Evolutionary conservation across 2,888 invertebrate genomes (phyloP).

Genomic region (Amorpha juglandis): DNA sequence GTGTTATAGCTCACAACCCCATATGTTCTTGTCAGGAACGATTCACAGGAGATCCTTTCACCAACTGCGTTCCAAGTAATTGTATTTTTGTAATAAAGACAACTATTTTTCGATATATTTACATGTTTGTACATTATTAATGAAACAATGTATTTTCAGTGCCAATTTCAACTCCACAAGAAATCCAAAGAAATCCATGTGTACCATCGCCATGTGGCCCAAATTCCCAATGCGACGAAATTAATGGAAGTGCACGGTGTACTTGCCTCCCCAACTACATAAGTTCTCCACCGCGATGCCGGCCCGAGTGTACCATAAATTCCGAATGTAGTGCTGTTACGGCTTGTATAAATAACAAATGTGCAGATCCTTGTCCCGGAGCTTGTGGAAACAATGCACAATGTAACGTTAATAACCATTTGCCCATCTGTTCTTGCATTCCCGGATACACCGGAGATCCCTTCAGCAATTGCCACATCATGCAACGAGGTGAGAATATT

Average conservation of each 20-base stretch:
- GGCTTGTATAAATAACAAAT: constrained; percentile 89
- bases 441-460: constrained; percentile 90
- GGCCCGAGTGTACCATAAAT: constrained; percentile 89
- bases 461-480: constrained; percentile 80
- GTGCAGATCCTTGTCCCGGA: constrained; percentile 90
- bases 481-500: constrained; percentile 55
- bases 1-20: constrained; percentile 92
- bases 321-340: constrained; percentile 88
- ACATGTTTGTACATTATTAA: neutral
- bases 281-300: constrained; percentile 90
- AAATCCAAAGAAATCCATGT: constrained; percentile 84
- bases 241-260: constrained; percentile 87
- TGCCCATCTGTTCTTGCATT: constrained; percentile 88
- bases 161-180: constrained; percentile 55
- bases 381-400: constrained; percentile 90
- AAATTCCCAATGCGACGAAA: constrained; percentile 89
- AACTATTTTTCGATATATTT: neutral
- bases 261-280: constrained; percentile 88
- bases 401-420: constrained; percentile 89
- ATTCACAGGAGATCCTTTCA: constrained; percentile 91
- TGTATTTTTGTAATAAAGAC: constrained; percentile 29
- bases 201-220: constrained; percentile 91
- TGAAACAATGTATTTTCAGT: constrained; percentile 44
- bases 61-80: constrained; percentile 81
- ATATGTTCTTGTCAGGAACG: constrained; percentile 90